These are phyloP conservation scores for Heliocidaris erythrogramma DNA, from an alignment of 35 echinoderm and acorn worm species.

Conservation along the genomic window DNA sequence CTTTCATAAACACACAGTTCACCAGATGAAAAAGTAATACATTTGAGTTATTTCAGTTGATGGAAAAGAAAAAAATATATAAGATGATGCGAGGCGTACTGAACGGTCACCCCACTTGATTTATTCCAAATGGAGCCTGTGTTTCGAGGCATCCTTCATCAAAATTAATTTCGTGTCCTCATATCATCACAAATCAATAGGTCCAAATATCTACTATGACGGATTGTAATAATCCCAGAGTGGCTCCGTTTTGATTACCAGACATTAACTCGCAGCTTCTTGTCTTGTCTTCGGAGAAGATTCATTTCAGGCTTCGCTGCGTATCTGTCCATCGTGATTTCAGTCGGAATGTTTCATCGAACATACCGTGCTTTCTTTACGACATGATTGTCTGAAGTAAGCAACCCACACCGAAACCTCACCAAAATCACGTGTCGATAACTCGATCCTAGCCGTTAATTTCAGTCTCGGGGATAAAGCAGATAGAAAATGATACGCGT, in stretches of 20 bases:
- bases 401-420: constrained; percentile 24
- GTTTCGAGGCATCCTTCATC: neutral
- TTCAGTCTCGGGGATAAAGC: constrained; percentile 15
- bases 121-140: neutral
- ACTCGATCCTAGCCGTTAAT: constrained; percentile 25
- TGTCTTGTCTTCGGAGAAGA: constrained; percentile 16
- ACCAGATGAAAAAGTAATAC: neutral
- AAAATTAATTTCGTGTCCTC: constrained; percentile 26
- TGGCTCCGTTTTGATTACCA: neutral
- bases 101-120: neutral
- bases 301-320: constrained; percentile 28
- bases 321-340: constrained; percentile 12
- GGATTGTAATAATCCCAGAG: neutral
- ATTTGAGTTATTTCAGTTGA: neutral
- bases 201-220: neutral
- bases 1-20: neutral
- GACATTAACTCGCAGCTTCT: constrained; percentile 9
- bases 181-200: constrained; percentile 21
- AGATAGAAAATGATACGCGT: constrained; percentile 2
- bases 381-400: constrained; percentile 10
- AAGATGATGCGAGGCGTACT: neutral
- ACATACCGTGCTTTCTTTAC: constrained; percentile 22
- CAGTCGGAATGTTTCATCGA: constrained; percentile 26
- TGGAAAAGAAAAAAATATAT: neutral
- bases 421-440: constrained; percentile 42